A percentile compares a stretch with the other conserved stretches of the same genome.
phyloP scores from a whole-genome alignment of 2,797 vertebrate species.

The Artibeus lituratus region DNA sequence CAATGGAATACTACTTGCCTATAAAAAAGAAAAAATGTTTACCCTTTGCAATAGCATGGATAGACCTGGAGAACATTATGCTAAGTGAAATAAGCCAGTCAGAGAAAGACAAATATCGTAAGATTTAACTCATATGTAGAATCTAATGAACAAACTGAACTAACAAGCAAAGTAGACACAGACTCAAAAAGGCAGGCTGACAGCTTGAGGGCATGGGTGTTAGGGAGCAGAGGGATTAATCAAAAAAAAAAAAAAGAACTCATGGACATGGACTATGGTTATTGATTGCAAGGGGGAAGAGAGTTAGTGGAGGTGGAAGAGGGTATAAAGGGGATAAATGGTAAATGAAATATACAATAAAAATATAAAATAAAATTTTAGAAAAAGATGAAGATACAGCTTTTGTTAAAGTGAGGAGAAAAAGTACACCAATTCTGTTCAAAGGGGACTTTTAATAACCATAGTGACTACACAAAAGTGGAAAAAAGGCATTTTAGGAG shows the following conservation, averaged over 20 bases:
- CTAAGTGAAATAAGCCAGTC: too few species aligned
- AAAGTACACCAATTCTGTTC: constrained; percentile 35
- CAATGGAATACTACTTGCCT: too few species aligned
- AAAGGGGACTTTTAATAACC: constrained; percentile 58
- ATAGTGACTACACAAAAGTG: constrained; percentile 46
- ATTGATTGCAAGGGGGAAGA: neutral
- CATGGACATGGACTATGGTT: neutral
- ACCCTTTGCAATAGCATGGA: too few species aligned
- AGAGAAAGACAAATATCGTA: too few species aligned
- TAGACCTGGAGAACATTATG: too few species aligned
- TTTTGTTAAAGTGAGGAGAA: constrained; percentile 47
- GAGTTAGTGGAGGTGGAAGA: neutral
- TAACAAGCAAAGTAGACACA: neutral
- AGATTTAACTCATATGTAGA: neutral
- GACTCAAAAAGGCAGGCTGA: neutral
- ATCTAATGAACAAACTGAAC: neutral
- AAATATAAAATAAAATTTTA: neutral
- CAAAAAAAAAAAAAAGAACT: neutral
- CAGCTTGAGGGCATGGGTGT: neutral
- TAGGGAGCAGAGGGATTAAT: neutral
- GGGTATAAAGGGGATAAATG: neutral
- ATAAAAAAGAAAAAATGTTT: too few species aligned
- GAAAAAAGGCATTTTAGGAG: constrained; percentile 25
- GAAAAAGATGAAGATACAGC: neutral
- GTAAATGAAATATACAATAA: neutral